Base-by-base conservation (phyloP, 2,888 invertebrate genomes). In the Netelia melanura region DNA sequence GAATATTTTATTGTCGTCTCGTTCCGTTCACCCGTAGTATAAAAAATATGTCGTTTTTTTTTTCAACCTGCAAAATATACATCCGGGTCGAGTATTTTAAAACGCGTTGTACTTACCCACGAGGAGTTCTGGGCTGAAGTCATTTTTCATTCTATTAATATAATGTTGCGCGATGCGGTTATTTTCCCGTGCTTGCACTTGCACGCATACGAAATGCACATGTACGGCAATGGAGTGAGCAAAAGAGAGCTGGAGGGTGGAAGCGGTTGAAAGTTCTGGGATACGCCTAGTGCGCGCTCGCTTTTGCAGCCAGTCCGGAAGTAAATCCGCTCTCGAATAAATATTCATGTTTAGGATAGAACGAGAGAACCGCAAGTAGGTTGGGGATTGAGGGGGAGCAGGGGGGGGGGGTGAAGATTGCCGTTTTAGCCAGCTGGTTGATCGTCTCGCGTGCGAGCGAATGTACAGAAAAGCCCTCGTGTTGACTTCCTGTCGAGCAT, bases 241-340 rank as follows among this genome's bases (percentile, higher is more conserved):
- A 30, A 30, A 30, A 5, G 30, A 30, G 30, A 30, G 30, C 30
- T 2, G 3, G 17, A 30, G 44, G 44, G 17, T 54, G 43, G 23
- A 5, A 6, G 58, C n/a, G 8, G 65, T 21, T 30, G 44, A 64
- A 71, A 44, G 67, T 71, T 43, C 17, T 30, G 70, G 54, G 62
- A 17, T 52, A 71, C 52, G 71, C 61, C 21, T 23, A 61, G 72
- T 72, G 30, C 17, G 58, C 64, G 64, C 21, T 79, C 54, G 65
- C 65, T 25, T 56, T 54, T 43, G 64, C 30, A 25, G 23, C 17
- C 58, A 72, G 52, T 10, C 77, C 82, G 77, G 77, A 77, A 72
- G 82, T 71, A 75, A 79, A 79, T 79, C 58, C 70, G 56, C 79
- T 70, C 70, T 44, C 58, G 71, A 17, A 83, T 83, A 79, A 83